Evolutionary conservation across 2,113 vertebrate species (phyloP).

Genomic region (Marcusenius ussheri): DNA sequence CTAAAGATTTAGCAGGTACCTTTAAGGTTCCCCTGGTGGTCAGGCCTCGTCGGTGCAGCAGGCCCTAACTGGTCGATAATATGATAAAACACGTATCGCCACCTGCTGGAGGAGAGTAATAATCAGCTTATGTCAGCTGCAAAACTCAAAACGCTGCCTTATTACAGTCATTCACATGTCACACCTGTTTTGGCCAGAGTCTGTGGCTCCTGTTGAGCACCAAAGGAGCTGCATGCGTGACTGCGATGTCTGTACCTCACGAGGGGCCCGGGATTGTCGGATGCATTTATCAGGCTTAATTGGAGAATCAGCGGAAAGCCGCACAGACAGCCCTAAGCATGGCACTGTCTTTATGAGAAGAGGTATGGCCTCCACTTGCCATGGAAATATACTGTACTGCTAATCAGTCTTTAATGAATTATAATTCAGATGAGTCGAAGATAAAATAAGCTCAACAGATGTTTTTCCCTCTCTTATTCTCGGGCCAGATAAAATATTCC

Average conservation of each 20-base stretch:
- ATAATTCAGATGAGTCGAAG: conserved; percentile 3
- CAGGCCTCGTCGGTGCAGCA: background rate
- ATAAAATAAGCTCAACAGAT: conserved; percentile 15
- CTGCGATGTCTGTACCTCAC: background rate
- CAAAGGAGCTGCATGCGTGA: too few relatives aligned
- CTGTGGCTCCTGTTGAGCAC: background rate
- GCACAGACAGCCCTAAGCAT: background rate
- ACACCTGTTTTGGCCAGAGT: background rate
- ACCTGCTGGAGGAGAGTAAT: background rate
- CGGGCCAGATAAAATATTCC: background rate
- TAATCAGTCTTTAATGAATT: conserved; percentile 19
- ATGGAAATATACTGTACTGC: background rate
- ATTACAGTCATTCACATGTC: background rate
- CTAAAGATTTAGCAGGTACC: background rate
- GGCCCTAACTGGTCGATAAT: background rate
- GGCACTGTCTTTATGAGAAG: background rate
- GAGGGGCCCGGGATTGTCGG: background rate
- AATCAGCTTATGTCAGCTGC: background rate
- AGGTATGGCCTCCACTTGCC: conserved; percentile 5
- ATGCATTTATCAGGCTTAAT: background rate
- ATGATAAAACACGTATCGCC: background rate
- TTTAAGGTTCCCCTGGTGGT: background rate
- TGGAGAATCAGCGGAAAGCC: background rate
- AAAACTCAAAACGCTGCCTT: background rate
- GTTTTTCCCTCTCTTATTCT: background rate